Evolutionary conservation across 2,797 vertebrate genomes (phyloP).

Genomic region (Chaunax sp.): DNA sequence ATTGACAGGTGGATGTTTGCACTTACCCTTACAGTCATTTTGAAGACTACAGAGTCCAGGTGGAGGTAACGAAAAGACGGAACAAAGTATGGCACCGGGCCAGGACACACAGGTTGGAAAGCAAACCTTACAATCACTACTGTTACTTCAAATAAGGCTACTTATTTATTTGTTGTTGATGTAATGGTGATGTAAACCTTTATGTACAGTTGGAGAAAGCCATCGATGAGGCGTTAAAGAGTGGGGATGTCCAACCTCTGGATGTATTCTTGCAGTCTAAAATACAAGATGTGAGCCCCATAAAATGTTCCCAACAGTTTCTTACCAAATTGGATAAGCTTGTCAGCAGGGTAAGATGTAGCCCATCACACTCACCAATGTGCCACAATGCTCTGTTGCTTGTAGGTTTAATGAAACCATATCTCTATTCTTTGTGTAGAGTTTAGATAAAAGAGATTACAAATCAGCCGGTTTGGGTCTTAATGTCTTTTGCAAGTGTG

Average conservation of each 20-base stretch:
- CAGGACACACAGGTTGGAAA: slow-evolving; percentile 66
- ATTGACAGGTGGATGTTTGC: neutral
- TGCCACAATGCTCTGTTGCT: neutral
- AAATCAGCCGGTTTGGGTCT: slow-evolving; percentile 82
- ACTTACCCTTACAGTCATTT: neutral
- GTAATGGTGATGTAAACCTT: neutral
- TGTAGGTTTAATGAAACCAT: neutral
- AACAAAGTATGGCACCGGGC: slow-evolving; percentile 61
- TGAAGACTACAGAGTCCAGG: slow-evolving; percentile 8
- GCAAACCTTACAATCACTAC: neutral
- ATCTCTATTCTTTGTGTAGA: slow-evolving; percentile 78
- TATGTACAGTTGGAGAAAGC: slow-evolving; percentile 86
- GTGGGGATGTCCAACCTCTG: slow-evolving; percentile 81
- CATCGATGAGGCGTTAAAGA: slow-evolving; percentile 86
- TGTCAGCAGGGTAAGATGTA: slow-evolving; percentile 85
- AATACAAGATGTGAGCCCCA: slow-evolving; percentile 59
- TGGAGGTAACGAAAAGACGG: neutral
- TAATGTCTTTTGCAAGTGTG: slow-evolving; percentile 85
- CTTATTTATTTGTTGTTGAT: neutral
- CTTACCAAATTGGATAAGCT: slow-evolving; percentile 90
- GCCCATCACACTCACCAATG: neutral
- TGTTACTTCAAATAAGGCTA: neutral
- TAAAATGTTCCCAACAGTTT: slow-evolving; percentile 91
- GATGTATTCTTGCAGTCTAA: slow-evolving; percentile 83
- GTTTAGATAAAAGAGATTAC: slow-evolving; percentile 83